Percentiles rank a stretch among this genome's conserved stretches.
Conservation (phyloP, 2,888 invertebrate species). For the Synergus gifuensis region DNA sequence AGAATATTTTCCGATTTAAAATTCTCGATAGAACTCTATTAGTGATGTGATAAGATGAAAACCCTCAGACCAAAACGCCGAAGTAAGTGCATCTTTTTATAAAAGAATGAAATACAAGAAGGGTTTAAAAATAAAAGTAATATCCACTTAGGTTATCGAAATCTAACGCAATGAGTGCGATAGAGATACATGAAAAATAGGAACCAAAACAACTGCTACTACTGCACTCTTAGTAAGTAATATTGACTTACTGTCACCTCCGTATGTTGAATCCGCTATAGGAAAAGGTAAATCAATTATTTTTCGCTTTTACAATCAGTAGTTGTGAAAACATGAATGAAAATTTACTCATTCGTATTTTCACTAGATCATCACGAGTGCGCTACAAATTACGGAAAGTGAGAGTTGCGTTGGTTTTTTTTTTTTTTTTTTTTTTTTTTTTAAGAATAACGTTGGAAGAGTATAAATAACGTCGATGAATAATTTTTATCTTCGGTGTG, state of each 20-base stretch:
- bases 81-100: background rate
- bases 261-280: conserved; percentile 87
- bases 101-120: background rate
- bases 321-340: conserved; percentile 65
- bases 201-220: conserved; percentile 60
- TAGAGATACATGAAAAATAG: conserved; percentile 46
- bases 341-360: conserved; percentile 62
- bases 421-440: background rate
- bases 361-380: conserved; percentile 58
- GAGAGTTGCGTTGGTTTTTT: conserved; percentile 1
- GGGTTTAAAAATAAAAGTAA: background rate
- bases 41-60: background rate
- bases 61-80: conserved; percentile 4
- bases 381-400: conserved; percentile 53
- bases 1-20: background rate
- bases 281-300: conserved; percentile 78
- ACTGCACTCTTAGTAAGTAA: conserved; percentile 73
- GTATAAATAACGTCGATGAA: conserved; percentile 4
- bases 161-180: background rate
- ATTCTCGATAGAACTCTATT: background rate
- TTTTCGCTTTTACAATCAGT: conserved; percentile 54
- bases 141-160: background rate
- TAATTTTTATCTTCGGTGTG: conserved; percentile 7
- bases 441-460: background rate
- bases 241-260: conserved; percentile 83